Evolutionary conservation across 2,113 vertebrate species (phyloP).

Genomic region (Asarcornis scutulata): DNA sequence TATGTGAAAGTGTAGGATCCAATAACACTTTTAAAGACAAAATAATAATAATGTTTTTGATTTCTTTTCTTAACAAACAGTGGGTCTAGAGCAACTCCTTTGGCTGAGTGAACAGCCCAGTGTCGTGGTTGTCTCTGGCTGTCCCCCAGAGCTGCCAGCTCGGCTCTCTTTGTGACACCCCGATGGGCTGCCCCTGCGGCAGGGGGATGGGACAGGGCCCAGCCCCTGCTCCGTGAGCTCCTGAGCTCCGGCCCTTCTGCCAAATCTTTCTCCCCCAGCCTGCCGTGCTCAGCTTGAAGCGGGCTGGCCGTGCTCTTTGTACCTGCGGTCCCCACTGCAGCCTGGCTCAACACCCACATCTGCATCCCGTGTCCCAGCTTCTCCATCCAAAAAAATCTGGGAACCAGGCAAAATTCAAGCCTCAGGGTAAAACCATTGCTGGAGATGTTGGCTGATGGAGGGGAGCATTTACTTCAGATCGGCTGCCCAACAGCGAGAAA

Average conservation of each 20-base stretch:
- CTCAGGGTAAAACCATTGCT: background rate
- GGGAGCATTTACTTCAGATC: background rate
- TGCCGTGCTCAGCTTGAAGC: accelerated
- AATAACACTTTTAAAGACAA: no score
- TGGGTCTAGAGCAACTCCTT: background rate
- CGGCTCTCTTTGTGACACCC: background rate
- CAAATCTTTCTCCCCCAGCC: background rate
- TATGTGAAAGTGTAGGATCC: no score
- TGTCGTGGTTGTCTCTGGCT: background rate
- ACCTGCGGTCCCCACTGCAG: background rate
- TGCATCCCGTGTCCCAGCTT: accelerated
- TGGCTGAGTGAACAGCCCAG: background rate
- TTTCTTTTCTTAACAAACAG: conserved; percentile 3
- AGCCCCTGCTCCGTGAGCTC: accelerated
- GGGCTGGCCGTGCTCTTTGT: background rate
- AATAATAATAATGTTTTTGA: background rate
- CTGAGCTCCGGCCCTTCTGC: background rate
- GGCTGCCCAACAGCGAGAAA: background rate
- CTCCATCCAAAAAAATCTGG: background rate
- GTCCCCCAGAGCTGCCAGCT: background rate
- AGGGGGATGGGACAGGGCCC: accelerated
- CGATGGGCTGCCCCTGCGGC: no score
- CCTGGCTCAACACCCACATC: accelerated
- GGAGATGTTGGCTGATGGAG: background rate
- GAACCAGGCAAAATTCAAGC: background rate